Evolutionary conservation across 2,888 invertebrate genomes (phyloP).

Genomic region (Carterocephalus palaemon): DNA sequence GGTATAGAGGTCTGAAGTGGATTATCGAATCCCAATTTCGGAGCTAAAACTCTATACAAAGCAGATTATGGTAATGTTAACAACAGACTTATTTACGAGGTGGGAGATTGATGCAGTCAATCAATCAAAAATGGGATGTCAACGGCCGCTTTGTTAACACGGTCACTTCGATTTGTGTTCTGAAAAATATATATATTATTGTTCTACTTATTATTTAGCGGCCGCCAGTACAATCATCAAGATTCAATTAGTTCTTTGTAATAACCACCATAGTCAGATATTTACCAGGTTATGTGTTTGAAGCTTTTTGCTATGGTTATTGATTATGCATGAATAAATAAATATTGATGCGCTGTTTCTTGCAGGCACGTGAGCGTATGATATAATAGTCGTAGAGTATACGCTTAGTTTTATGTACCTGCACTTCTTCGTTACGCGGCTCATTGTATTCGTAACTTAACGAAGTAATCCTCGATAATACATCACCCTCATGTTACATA

Average conservation of each 20-base stretch:
- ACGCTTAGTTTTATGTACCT: slow-evolving; percentile 16
- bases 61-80: no score
- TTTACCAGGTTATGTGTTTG: no score
- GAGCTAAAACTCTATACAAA: no score
- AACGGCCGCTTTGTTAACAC: slow-evolving; percentile 62
- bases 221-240: no score
- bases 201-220: slow-evolving; percentile 16
- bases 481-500: no score
- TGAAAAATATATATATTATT: slow-evolving; percentile 30
- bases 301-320: slow-evolving; percentile 2
- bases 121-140: slow-evolving; percentile 51
- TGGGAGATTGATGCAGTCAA: slow-evolving; percentile 30
- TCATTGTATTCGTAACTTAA: slow-evolving; percentile 6
- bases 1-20: not conserved
- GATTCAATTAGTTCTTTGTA: no score
- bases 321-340: slow-evolving; percentile 6
- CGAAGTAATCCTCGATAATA: slow-evolving; percentile 4
- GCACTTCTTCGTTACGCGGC: slow-evolving; percentile 16
- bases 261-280: no score
- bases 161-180: slow-evolving; percentile 60
- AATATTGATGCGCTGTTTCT: slow-evolving; percentile 15
- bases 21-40: no score
- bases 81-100: no score
- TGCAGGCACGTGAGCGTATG: slow-evolving; percentile 15
- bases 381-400: slow-evolving; percentile 17